Conservation (phyloP, 2,797 vertebrate genomes). For the Pipistrellus pipistrellus region DNA sequence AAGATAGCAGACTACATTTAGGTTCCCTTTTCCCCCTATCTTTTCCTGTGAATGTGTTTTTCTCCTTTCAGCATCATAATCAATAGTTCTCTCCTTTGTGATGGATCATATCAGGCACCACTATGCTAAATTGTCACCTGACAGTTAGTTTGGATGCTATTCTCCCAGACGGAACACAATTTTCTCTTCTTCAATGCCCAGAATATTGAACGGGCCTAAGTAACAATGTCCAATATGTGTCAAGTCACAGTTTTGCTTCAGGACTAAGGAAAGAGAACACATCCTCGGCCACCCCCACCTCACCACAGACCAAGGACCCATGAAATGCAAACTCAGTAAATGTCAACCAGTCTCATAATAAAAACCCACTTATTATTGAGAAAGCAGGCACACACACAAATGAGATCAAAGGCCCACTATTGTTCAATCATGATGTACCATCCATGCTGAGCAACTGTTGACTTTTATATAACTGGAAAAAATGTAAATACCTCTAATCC, state of each 20-base stretch:
- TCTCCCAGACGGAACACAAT: constrained; percentile 69
- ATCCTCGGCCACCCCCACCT: constrained; percentile 75
- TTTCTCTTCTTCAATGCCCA: constrained; percentile 70
- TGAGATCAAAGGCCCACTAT: constrained; percentile 76
- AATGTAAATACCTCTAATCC: constrained; percentile 48
- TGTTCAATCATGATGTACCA: constrained; percentile 78
- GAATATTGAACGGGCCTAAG: constrained; percentile 75
- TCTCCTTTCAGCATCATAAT: constrained; percentile 74
- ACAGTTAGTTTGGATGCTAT: constrained; percentile 67
- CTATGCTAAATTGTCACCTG: constrained; percentile 76
- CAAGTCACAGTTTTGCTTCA: constrained; percentile 80
- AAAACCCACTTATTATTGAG: constrained; percentile 81
- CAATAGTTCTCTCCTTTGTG: constrained; percentile 71
- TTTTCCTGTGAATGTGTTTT: constrained; percentile 54
- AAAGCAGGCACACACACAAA: constrained; percentile 78
- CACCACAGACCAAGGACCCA: constrained; percentile 74
- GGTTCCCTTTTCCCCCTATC: not conserved
- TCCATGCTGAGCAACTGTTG: constrained; percentile 71
- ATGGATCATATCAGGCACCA: constrained; percentile 63
- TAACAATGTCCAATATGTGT: constrained; percentile 84
- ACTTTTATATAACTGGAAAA: constrained; percentile 58
- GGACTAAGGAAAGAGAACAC: constrained; percentile 82
- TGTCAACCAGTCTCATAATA: constrained; percentile 77
- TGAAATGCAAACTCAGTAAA: constrained; percentile 82
- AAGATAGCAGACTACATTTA: not conserved